Percentiles rank a stretch among this genome's conserved stretches.
Evolutionary conservation across 2,888 invertebrate genomes (phyloP).

Genomic region (Augiades crinisus): DNA sequence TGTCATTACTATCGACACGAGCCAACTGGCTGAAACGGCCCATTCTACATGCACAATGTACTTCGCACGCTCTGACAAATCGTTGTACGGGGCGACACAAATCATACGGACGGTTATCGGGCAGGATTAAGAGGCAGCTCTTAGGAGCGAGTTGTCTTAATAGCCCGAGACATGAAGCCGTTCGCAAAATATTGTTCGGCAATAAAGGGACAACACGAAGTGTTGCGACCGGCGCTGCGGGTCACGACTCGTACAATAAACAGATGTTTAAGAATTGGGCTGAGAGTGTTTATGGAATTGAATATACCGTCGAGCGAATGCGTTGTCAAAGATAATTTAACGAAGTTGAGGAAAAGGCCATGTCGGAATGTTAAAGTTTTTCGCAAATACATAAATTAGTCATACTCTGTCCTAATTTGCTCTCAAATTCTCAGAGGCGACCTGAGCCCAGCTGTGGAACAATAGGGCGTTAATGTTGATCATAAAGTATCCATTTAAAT

Average conservation of each 20-base stretch:
- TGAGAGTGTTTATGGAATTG: no score
- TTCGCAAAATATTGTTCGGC: slow-evolving; percentile 13
- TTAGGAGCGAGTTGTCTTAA: slow-evolving; percentile 16
- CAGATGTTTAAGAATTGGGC: neutral
- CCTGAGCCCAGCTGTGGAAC: no score
- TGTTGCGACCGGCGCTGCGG: neutral
- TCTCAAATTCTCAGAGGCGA: no score
- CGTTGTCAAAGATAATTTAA: no score
- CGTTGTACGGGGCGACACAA: slow-evolving; percentile 17
- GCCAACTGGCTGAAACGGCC: neutral
- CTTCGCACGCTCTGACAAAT: slow-evolving; percentile 18
- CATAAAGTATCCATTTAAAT: no score
- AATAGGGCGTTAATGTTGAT: no score
- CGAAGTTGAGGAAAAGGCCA: no score
- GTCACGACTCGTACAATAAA: slow-evolving; percentile 3
- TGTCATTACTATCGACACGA: neutral
- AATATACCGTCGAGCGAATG: no score
- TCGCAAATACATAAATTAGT: no score
- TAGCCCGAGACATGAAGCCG: slow-evolving; percentile 9
- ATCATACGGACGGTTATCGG: slow-evolving; percentile 17
- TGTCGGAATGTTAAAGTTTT: no score
- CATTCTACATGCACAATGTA: slow-evolving; percentile 5
- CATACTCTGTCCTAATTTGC: no score
- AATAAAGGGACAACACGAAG: neutral
- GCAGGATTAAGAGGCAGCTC: slow-evolving; percentile 14